Base-by-base conservation (phyloP, 2,797 vertebrate genomes). In the Gadopsis bispinosus region DNA sequence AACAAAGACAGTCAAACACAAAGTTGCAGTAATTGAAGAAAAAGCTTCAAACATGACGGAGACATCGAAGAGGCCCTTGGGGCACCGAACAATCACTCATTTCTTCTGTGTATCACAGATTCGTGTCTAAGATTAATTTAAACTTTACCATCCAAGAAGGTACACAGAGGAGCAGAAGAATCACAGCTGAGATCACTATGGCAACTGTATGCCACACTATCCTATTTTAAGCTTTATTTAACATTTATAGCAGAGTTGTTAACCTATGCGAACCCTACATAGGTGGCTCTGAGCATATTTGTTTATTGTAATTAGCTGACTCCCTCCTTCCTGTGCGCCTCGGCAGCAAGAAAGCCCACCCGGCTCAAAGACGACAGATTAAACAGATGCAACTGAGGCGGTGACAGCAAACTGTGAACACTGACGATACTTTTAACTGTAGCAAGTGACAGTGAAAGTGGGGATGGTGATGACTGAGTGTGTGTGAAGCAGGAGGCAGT, bases 151-250 rank as follows among this genome's bases (percentile, higher is more conserved):
- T 87, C 83, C 89, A 87, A 90, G 71, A 93, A 93, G 90, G 90
- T 93, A 93, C 90, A 92, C 87, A 88, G 48, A 50, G 13, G 50
- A 53, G 12, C 22, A 26, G 50, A 90, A 91, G 88, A 89, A 87
- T 89, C 90, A 79, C 87, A 70, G 76, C 83, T 53, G 61, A 87
- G 81, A 93, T 96, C 82, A 12, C 95, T 95, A 96, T 94, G 92
- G 95, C 88, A 96, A 96, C 95, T 89, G 90, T 91, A 91, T 90
- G 90, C 82, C 91, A 93, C 81, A 90, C 84, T 59, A 74, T 91
- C 89, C 93, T 95, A 95, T 95, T 95, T 95, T 93, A 92, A 94
- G 94, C 92, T 92, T 91, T 89, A 93, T 93, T 95, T 95, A 95
- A 93, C 94, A 94, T 93, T 93, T 91, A 94, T 92, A 94, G 91